Percentiles rank a stretch among this genome's conserved stretches.
Conservation (phyloP, 92 coral and sea anemone species). For the Plumapathes pennacea region DNA sequence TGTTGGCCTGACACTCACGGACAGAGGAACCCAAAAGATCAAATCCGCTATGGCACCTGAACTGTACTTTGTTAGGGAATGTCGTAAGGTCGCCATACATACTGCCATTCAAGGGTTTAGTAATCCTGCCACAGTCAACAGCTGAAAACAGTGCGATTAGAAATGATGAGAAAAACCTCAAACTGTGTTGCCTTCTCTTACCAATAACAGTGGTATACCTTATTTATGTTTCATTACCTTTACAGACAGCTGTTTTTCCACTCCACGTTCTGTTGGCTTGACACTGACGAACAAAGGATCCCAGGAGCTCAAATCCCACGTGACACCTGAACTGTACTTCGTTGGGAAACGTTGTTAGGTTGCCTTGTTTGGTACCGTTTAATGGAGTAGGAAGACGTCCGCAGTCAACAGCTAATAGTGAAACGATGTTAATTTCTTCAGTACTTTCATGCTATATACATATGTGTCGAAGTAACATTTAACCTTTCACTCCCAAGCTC, state of each 20-base stretch:
- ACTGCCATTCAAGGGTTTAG: slow-evolving; percentile 54
- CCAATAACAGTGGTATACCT: not conserved
- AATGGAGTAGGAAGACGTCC: slow-evolving; percentile 30
- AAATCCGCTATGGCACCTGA: slow-evolving; percentile 54
- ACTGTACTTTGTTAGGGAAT: slow-evolving; percentile 42
- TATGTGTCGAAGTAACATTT: too few species aligned
- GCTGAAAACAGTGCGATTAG: too few species aligned
- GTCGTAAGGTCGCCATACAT: slow-evolving; percentile 25
- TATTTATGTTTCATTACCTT: slow-evolving; percentile 18
- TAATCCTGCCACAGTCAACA: slow-evolving; percentile 59
- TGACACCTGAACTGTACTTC: slow-evolving; percentile 52
- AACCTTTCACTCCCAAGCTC: too few species aligned
- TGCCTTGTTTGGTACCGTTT: slow-evolving; percentile 50
- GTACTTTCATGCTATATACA: too few species aligned
- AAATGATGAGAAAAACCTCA: not conserved
- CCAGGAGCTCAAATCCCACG: slow-evolving; percentile 66
- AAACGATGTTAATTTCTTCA: too few species aligned
- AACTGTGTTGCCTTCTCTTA: not conserved
- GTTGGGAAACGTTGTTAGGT: slow-evolving; percentile 42
- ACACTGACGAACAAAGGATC: slow-evolving; percentile 52
- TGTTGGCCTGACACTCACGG: slow-evolving; percentile 46
- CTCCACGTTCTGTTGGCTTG: slow-evolving; percentile 75
- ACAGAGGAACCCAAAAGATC: slow-evolving; percentile 36
- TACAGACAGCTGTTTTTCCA: slow-evolving; percentile 35
- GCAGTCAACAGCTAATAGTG: slow-evolving; percentile 51